Percentiles rank a stretch among this genome's conserved stretches.
Conservation (phyloP, 1,140 invertebrate genomes). For the Zaprionus africanus region DNA sequence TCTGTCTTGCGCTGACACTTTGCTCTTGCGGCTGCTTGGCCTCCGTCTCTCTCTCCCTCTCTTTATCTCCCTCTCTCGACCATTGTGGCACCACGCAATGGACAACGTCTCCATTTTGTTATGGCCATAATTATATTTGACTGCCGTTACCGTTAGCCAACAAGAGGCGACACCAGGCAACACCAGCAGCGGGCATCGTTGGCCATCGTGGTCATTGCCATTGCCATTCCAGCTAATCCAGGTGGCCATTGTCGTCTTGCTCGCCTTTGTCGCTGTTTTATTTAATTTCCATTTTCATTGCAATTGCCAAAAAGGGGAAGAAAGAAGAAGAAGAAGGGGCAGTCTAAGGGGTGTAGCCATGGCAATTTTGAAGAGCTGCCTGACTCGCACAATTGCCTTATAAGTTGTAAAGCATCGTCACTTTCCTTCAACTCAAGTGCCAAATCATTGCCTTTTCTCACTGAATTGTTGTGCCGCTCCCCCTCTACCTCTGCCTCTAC, state of each 20-base stretch:
- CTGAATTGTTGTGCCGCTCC: slow-evolving; percentile 17
- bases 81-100: slow-evolving; percentile 47
- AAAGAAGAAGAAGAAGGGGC: background rate
- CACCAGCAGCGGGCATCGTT: background rate
- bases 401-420: slow-evolving; percentile 38
- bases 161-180: background rate
- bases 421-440: slow-evolving; percentile 56
- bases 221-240: slow-evolving; percentile 63
- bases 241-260: slow-evolving; percentile 58
- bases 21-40: background rate
- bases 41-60: slow-evolving; percentile 21
- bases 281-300: slow-evolving; percentile 67
- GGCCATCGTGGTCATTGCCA: slow-evolving; percentile 15
- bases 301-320: slow-evolving; percentile 43
- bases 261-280: slow-evolving; percentile 55
- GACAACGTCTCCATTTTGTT: slow-evolving; percentile 75
- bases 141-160: slow-evolving; percentile 61
- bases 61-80: slow-evolving; percentile 50
- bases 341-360: slow-evolving; percentile 14
- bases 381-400: slow-evolving; percentile 55
- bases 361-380: slow-evolving; percentile 9
- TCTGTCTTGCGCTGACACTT: background rate
- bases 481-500: background rate
- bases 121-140: slow-evolving; percentile 79
- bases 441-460: slow-evolving; percentile 57